A percentile compares a stretch with the other conserved stretches of the same genome.
These are phyloP conservation scores for Xyrauchen texanus DNA, from an alignment of 2,113 vertebrate genomes.

Conservation along the genomic window DNA sequence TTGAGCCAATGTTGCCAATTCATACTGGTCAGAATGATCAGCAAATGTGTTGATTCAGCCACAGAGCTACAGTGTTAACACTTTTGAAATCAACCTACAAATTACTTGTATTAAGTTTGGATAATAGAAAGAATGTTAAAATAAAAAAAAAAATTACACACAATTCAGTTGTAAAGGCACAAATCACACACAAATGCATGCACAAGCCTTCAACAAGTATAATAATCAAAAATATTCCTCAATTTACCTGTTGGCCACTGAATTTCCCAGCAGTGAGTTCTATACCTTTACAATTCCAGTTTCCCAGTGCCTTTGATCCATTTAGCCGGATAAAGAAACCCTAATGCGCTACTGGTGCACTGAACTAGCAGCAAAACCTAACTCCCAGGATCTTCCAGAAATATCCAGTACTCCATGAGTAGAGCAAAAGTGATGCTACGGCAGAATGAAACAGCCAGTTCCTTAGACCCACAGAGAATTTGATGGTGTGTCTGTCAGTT, in stretches of 20 bases:
- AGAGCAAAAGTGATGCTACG: conserved; percentile 1
- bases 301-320: neutral
- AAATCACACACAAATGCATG: neutral
- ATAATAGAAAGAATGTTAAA: too few relatives aligned
- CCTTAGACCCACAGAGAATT: neutral
- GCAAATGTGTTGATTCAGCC: too few relatives aligned
- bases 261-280: neutral
- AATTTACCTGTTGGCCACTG: too few relatives aligned
- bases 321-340: neutral
- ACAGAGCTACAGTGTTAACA: too few relatives aligned
- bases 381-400: conserved; percentile 26
- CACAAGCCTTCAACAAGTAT: too few relatives aligned
- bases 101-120: too few relatives aligned
- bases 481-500: neutral
- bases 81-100: too few relatives aligned
- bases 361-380: neutral
- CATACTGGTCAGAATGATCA: too few relatives aligned
- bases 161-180: neutral
- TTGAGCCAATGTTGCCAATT: too few relatives aligned
- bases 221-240: too few relatives aligned
- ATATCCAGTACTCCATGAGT: conserved; percentile 33
- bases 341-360: neutral
- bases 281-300: conserved; percentile 3
- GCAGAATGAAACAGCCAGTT: conserved; percentile 23
- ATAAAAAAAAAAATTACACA: too few relatives aligned